phyloP scores from a whole-genome alignment of 1,140 invertebrate species.

The Drosophila elegans region DNA sequence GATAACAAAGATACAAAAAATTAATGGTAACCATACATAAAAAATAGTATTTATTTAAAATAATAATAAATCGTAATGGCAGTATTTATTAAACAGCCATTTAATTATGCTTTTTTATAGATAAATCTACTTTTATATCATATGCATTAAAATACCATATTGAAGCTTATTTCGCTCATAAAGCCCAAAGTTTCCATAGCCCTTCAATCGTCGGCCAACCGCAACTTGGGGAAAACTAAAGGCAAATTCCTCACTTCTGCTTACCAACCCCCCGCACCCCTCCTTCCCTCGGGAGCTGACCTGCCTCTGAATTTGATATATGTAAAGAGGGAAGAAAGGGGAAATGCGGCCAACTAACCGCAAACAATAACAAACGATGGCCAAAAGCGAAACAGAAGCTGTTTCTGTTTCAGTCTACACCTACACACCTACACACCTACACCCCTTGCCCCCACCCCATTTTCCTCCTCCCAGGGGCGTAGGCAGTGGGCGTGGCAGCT shows the following conservation, averaged over 20 bases:
- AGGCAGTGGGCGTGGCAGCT: neutral
- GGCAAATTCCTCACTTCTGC: constrained; percentile 4
- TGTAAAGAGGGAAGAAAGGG: constrained; percentile 1
- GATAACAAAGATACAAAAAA: too few relatives aligned
- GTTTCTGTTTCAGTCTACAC: constrained; percentile 43
- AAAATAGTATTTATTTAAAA: too few relatives aligned
- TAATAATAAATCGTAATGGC: too few relatives aligned
- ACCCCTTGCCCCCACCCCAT: neutral
- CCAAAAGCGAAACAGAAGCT: constrained; percentile 71
- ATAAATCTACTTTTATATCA: too few relatives aligned
- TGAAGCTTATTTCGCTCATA: neutral
- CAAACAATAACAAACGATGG: constrained; percentile 83
- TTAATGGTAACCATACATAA: too few relatives aligned
- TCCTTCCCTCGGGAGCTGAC: constrained; percentile 18
- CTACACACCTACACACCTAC: constrained; percentile 21
- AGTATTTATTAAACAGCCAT: too few relatives aligned
- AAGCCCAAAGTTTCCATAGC: constrained; percentile 7
- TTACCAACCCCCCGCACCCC: neutral
- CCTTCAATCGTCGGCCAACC: constrained; percentile 17
- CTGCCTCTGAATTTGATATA: constrained; percentile 50
- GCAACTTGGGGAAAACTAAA: constrained; percentile 42
- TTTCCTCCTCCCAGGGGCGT: neutral
- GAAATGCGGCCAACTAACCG: constrained; percentile 68
- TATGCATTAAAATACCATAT: neutral
- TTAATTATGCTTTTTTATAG: too few relatives aligned